Percentiles rank a stretch among this genome's conserved stretches.
phyloP scores from a whole-genome alignment of 2,888 invertebrate species.

The Cosmia trapezina region DNA sequence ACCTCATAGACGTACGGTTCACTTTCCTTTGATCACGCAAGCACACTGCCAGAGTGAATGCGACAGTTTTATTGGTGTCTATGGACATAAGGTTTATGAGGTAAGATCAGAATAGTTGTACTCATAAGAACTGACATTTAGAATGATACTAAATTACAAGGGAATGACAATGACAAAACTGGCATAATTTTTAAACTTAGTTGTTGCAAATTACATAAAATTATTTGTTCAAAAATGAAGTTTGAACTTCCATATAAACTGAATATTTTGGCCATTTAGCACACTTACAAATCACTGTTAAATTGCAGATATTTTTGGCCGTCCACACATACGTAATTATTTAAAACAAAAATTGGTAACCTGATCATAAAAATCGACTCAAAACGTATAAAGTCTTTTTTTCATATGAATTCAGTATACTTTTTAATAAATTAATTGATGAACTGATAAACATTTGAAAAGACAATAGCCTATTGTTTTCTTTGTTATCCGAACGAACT shows the following conservation, averaged over 20 bases:
- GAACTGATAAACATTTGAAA: conserved; percentile 44
- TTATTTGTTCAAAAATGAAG: not conserved
- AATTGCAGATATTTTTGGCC: conserved; percentile 10
- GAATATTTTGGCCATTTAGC: conserved; percentile 9
- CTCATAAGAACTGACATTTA: conserved; percentile 38
- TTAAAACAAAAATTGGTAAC: not conserved
- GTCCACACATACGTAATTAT: not conserved
- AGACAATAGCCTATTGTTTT: conserved; percentile 48
- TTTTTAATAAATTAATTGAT: not conserved
- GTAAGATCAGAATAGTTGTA: conserved; percentile 42
- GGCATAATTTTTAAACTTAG: conserved; percentile 17
- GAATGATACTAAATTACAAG: conserved; percentile 20
- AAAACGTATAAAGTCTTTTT: conserved; percentile 20
- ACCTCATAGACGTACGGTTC: conserved; percentile 36
- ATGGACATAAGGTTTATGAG: conserved; percentile 53
- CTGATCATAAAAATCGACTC: conserved; percentile 1
- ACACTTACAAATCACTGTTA: conserved; percentile 1
- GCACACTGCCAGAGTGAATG: conserved; percentile 64
- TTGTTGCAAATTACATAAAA: conserved; percentile 20
- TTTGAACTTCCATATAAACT: not conserved
- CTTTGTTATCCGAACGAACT: conserved; percentile 13
- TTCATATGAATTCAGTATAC: conserved; percentile 30
- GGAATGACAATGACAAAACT: conserved; percentile 27
- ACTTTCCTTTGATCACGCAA: conserved; percentile 50
- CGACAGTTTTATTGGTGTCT: conserved; percentile 30